Base-by-base conservation (phyloP, 2,888 invertebrate genomes). In the Schrankia costaestrigalis region DNA sequence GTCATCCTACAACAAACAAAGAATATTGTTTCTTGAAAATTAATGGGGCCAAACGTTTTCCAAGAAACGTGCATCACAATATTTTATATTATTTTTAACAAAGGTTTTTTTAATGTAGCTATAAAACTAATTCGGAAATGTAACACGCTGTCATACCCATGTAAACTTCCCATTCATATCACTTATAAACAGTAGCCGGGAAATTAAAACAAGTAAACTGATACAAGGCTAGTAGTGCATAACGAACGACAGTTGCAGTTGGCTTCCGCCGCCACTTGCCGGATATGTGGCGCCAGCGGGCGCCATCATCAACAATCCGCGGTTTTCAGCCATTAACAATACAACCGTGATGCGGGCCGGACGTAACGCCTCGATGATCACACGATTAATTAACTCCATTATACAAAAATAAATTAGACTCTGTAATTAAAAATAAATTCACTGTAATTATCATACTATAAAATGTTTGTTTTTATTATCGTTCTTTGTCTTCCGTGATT, bases 241-340 rank as follows among this genome's bases (percentile, higher is more conserved):
- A 71, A 73, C 78, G 65, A 72, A 63, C 63, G 71, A 69, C 78
- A 73, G 78, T 80, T 81, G 82, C 81, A 80, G 70, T 71, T 69
- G 67, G 66, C 81, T 82, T 85, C 84, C 84, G 79, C 84, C 84
- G 79, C 63, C 56, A 56, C 41, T 54, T 60, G 63, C 63, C 76
- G 84, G 83, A 83, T 80, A 64, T 48, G 46, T 47, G 81, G 82
- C 83, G 83, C 81, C 81, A 72, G 50, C 54, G 73, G n/a, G 72
- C 78, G 77, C 78, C 62, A 68, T 71, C 70, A 62, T 62, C 52
- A 59, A 39, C 62, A 55, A 62, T 61, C 65, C 63, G 74, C 68
- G 71, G 69, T 70, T 71, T 70, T 60, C 49, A 65, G 46, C 51
- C 60, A 65, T 64, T 78, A 65, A 68, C 58, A 62, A 57, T 56